Conservation (phyloP, 2,888 invertebrate genomes). For the Desoria tigrina region DNA sequence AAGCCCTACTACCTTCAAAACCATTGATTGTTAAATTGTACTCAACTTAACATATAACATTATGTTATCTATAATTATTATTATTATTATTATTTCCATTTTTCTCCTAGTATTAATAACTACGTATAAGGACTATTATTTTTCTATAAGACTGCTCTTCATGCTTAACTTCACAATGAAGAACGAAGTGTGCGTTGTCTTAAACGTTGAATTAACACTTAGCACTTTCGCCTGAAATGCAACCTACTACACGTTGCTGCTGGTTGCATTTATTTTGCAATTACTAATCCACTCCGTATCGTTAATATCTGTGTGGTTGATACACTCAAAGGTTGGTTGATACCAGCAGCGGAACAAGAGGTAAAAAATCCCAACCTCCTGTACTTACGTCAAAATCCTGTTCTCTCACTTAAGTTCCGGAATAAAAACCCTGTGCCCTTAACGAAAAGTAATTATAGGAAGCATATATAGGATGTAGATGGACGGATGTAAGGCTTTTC, state of each 20-base stretch:
- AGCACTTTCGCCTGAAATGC: constrained; percentile 15
- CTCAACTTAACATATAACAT: background rate
- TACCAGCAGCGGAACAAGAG: background rate
- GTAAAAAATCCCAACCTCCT: background rate
- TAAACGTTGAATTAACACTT: background rate
- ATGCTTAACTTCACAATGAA: constrained; percentile 9
- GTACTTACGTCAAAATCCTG: too few species aligned
- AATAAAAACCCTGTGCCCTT: too few species aligned
- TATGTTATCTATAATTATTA: background rate
- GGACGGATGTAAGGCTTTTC: too few species aligned
- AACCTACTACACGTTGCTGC: background rate
- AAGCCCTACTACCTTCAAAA: background rate
- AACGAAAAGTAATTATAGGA: too few species aligned
- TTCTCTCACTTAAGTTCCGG: too few species aligned
- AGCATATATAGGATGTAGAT: too few species aligned
- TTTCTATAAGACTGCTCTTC: constrained; percentile 15
- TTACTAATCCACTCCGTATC: background rate
- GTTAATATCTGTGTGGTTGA: background rate
- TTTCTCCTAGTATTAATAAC: background rate
- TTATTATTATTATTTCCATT: background rate
- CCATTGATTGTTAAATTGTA: too few species aligned
- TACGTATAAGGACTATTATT: background rate
- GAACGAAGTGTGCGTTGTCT: background rate
- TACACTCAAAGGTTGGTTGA: background rate
- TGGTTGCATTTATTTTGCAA: background rate